Evolutionary conservation across 2,797 vertebrate species (phyloP), one percentile per base, ranked within the genome.

Genomic region (Eremophila alpestris): DNA sequence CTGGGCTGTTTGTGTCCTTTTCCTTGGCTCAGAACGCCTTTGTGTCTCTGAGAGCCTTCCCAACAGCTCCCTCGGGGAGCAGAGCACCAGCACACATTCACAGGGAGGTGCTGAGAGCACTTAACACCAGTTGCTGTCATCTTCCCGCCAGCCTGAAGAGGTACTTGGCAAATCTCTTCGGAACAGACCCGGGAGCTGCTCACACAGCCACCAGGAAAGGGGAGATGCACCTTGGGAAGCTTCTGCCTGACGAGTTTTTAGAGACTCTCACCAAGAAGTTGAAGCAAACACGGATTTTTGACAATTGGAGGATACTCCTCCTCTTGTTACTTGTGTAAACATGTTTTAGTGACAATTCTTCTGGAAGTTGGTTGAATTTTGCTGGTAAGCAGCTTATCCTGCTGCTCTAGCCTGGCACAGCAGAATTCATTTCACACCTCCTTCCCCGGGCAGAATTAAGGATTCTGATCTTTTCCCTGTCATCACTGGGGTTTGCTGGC

Each of bases 61-160:
- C 29, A 65, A 48, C 17, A 3, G 0, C 23, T 49, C 14, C 5
- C 52, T 75, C 9, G 3, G 43, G 11, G 11, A n/a, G 49, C 36
- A 16, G 65, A 80, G 63, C 56, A 38, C 71, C 13, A 9, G 29
- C 40, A 9, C 5, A 3, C 45, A 38, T 38, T 78, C 65, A 27
- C 80, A 3, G 63, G 83, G 74, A 90, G 80, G 55, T 73, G 81
- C 83, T 67, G 51, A 93, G 88, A 76, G 77, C 76, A 48, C 90
- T 95, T 80, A 51, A 51, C 49, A 49, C 76, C 0, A 1, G 26
- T 65, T 30, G 69, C 80, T 69, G 73, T 87, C 87, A 48, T 58
- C 83, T 92, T 92, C 18, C 85, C 1, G 5, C 43, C 80, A 38
- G 45, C 85, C 55, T 95, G 38, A 86, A 97, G 89, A 95, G 84